phyloP scores from a whole-genome alignment of 2,888 invertebrate species.

The Drosophila paracracens region DNA sequence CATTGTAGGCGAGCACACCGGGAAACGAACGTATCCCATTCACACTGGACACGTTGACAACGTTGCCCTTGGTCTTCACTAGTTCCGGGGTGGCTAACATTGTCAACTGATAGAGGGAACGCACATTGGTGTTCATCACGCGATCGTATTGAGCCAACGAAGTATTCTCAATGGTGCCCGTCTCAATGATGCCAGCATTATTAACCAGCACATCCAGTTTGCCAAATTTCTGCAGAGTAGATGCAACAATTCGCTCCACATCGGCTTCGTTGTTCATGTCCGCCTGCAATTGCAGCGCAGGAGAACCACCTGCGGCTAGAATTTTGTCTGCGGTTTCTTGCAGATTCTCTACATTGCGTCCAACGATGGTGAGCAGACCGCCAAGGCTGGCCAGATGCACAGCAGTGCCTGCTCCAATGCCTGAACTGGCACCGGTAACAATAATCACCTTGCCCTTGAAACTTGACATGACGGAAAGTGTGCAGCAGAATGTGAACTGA shows the following conservation, averaged over 20 bases:
- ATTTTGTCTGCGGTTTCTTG: slow-evolving; percentile 86
- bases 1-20: slow-evolving; percentile 94
- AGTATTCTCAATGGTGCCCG: slow-evolving; percentile 93
- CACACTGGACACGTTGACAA: slow-evolving; percentile 97
- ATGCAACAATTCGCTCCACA: slow-evolving; percentile 87
- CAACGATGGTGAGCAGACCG: slow-evolving; percentile 88
- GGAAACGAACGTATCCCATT: slow-evolving; percentile 95
- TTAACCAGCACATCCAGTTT: slow-evolving; percentile 93
- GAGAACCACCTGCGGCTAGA: slow-evolving; percentile 78
- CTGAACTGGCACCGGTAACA: slow-evolving; percentile 90
- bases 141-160: slow-evolving; percentile 93
- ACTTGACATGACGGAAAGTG: slow-evolving; percentile 60
- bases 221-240: slow-evolving; percentile 86
- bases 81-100: slow-evolving; percentile 94
- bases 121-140: slow-evolving; percentile 94
- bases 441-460: slow-evolving; percentile 85
- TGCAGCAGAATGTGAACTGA: slow-evolving; percentile 3
- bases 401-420: slow-evolving; percentile 90
- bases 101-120: slow-evolving; percentile 91
- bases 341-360: slow-evolving; percentile 89
- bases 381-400: slow-evolving; percentile 88
- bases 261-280: slow-evolving; percentile 88
- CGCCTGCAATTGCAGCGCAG: slow-evolving; percentile 88
- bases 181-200: slow-evolving; percentile 94
- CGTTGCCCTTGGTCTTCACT: slow-evolving; percentile 91